Conservation (phyloP, 2,797 vertebrate genomes). For the Phalanger gymnotis region DNA sequence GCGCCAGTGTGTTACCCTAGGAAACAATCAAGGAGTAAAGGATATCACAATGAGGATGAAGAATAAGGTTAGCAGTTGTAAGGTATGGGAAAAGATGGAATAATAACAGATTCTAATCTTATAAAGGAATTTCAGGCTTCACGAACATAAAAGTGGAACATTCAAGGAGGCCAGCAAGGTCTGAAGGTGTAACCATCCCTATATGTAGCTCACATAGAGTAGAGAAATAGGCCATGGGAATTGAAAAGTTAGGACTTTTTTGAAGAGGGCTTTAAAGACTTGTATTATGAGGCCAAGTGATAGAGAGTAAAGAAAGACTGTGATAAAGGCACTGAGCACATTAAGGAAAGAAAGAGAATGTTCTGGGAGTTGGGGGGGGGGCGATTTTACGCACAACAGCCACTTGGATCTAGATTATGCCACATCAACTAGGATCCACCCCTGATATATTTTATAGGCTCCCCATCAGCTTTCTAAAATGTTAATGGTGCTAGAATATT, state of each 20-base stretch:
- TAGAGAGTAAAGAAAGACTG: not conserved
- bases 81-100: not conserved
- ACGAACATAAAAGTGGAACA: not conserved
- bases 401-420: not conserved
- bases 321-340: not conserved
- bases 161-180: not conserved
- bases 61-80: not conserved
- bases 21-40: not conserved
- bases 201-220: not conserved
- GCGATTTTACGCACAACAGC: not conserved
- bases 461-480: not conserved
- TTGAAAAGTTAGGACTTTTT: not conserved
- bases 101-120: not conserved
- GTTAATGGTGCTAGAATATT: not conserved
- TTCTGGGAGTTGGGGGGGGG: not conserved
- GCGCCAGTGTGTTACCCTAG: no score
- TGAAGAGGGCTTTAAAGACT: not conserved
- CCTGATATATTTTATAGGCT: not conserved
- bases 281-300: not conserved
- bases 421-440: not conserved
- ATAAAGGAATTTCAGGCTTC: not conserved
- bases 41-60: not conserved
- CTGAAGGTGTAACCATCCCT: not conserved
- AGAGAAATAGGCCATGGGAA: not conserved
- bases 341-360: not conserved